phyloP scores from a whole-genome alignment of 2,888 invertebrate species.

The Hirtodrosophila histrioides region DNA sequence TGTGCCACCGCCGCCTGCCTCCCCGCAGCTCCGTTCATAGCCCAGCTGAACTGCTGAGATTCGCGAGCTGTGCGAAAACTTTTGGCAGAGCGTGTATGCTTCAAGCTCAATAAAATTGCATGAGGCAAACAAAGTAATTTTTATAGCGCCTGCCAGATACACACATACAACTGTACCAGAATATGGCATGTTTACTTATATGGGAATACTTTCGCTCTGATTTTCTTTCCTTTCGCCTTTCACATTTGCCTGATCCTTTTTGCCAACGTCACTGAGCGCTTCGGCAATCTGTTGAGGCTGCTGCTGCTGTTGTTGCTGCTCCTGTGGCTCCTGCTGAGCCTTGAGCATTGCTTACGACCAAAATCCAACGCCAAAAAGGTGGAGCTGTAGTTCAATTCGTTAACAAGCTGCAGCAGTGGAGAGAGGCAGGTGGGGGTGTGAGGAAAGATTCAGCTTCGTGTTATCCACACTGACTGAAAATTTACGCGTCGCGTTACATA shows the following conservation, averaged over 20 bases:
- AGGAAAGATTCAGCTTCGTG: background rate
- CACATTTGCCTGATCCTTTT: conserved; percentile 33
- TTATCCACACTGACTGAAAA: conserved; percentile 66
- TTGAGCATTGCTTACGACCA: conserved; percentile 36
- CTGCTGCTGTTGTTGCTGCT: conserved; percentile 2
- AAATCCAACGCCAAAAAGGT: conserved; percentile 67
- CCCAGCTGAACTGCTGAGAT: conserved; percentile 46
- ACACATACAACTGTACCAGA: conserved; percentile 4
- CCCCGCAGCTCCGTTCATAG: no score
- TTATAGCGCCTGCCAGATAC: conserved; percentile 58
- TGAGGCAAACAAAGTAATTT: conserved; percentile 78
- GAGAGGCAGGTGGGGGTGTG: background rate
- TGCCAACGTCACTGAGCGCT: conserved; percentile 59
- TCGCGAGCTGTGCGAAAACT: conserved; percentile 64
- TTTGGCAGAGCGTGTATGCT: conserved; percentile 48
- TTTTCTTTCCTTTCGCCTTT: conserved; percentile 35
- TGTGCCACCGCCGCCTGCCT: background rate
- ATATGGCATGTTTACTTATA: conserved; percentile 43
- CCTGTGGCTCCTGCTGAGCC: conserved; percentile 8
- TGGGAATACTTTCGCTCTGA: conserved; percentile 48
- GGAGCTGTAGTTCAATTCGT: conserved; percentile 78
- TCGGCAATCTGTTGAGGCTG: conserved; percentile 64
- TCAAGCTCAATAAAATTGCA: conserved; percentile 75
- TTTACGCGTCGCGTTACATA: conserved; percentile 71
- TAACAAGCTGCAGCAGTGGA: conserved; percentile 47